Base-by-base conservation (phyloP, 2,113 vertebrate genomes). In the Cinclus cinclus region DNA sequence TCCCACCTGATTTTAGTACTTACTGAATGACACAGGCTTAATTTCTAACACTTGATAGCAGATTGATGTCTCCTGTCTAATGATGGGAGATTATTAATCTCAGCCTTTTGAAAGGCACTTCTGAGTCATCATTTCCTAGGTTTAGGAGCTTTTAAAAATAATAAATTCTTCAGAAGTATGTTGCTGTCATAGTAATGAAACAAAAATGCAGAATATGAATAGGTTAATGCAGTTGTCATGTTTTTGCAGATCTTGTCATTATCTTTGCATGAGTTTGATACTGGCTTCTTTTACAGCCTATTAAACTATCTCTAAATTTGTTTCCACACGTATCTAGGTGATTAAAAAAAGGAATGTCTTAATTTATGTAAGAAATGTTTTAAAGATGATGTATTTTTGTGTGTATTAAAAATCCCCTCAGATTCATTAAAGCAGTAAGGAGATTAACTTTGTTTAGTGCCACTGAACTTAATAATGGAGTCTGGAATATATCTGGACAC, bases 321-420 rank as follows among this genome's bases (percentile, higher is more conserved):
- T 58, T 78, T 65, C 0, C 21, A 55, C 11, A 6, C 16, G 10
- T 3, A 7, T 3, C 0, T 3, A 47, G 47, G 25, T 55, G 11
- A 79, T 79, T 17, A 16, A 42, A 58, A 15, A 44, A 44, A 10
- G 1, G 4, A 50, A 65, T 11, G 7, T 56, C 25, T 59, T 37
- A 15, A 59, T 39, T 86, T 37, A 37, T 37, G 35, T 37, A 37
- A 37, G 35, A 37, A 37, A 37, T 8, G 35, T 37, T 8, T 62
- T 42, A 33, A 62, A 78, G 10, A 49, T 13, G 31, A 44, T 8
- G 1, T 35, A 21, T 39, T 88, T 82, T 47, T 35, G 23, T 41
- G 22, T 0, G 0, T 68, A 19, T 27, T 9, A 44, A 79, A 44
- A 68, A 8, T 4, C 2, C 3, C 5, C 3, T 55, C 23, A 6